phyloP scores from a whole-genome alignment of 2,797 vertebrate species.

The Enteromius argenteus region DNA sequence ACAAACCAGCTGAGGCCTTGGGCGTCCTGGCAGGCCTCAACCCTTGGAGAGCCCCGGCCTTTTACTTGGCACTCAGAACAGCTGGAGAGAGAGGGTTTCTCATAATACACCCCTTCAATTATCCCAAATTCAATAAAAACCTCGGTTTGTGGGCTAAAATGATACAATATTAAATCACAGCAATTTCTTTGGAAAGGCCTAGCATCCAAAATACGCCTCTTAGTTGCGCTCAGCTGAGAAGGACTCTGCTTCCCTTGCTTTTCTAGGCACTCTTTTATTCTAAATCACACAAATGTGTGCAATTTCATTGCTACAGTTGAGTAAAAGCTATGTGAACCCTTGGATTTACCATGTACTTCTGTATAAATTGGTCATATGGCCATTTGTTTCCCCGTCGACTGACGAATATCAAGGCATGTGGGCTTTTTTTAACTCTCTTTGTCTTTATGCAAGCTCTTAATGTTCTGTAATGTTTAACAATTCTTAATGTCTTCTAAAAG shows the following conservation, averaged over 20 bases:
- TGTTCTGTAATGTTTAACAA: background rate
- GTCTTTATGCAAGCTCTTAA: background rate
- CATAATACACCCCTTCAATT: slow-evolving; percentile 62
- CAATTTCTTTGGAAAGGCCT: slow-evolving; percentile 61
- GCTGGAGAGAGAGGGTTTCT: slow-evolving; percentile 43
- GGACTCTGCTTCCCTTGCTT: slow-evolving; percentile 24
- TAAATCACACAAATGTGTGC: slow-evolving; percentile 18
- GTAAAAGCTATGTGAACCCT: background rate
- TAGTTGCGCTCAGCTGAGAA: slow-evolving; percentile 51
- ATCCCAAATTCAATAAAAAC: slow-evolving; percentile 69
- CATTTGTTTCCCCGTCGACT: background rate
- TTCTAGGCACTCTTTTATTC: slow-evolving; percentile 36
- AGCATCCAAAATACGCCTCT: slow-evolving; percentile 59
- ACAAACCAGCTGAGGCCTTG: slow-evolving; percentile 51
- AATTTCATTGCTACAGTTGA: slow-evolving; percentile 13
- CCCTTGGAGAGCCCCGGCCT: slow-evolving; percentile 37
- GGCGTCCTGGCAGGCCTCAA: slow-evolving; percentile 50
- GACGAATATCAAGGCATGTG: background rate
- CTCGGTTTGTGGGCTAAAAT: slow-evolving; percentile 65
- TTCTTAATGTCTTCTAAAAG: background rate
- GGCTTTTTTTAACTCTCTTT: background rate
- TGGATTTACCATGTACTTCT: background rate
- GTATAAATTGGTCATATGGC: slow-evolving; percentile 7
- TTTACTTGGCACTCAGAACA: slow-evolving; percentile 46
- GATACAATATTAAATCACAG: slow-evolving; percentile 69